Base-by-base conservation (phyloP, 1,140 invertebrate genomes). In the Dendrolimus punctatus region DNA sequence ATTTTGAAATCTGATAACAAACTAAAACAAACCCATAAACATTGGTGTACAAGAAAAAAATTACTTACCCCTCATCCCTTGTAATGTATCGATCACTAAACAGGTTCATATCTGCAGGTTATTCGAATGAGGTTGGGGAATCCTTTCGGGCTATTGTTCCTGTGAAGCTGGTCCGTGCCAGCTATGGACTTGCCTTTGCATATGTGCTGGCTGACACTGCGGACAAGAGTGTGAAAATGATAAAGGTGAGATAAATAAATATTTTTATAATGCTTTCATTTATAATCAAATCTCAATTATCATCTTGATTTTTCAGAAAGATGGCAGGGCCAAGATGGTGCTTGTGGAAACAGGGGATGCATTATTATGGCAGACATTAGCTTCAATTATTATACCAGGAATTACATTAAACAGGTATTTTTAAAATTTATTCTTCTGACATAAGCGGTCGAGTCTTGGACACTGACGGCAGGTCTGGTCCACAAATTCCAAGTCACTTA, bases 91-190 rank as follows among this genome's bases (percentile, higher is more conserved):
- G 66, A 9, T 79, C 80, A 44, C 73, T 86, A 66, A 81, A 84
- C 39, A 81, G 71, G 60, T 87, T 63, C 80, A 86, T 88, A 50
- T 58, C 68, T 85, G 38, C 76, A 98, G 97, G 97, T 38, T 99
- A 98, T 87, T 91, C 96, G 23, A 99, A 99, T 88, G 97, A 99
- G 88, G 93, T 99, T 2, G 97, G 97, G 4, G 97, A 99, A 88
- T 91, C 96, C 5, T 98, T 99, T 83, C 89, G 97, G 44, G 90
- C 93, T 2, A 75, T 96, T 40, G 90, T 98, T 9, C 92, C 92
- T 50, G 88, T 90, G 10, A 92, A 90, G 60, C 76, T 92, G 53
- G 96, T 98, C 8, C 88, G 91, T 63, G 83, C 91, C 5, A 94
- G 92, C 68, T 99, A 99, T 80, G 92, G 89, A 5, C 85, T 97